Evolutionary conservation across 2,888 invertebrate genomes (phyloP), one percentile per base, ranked within the genome.

Genomic region (Conchocele bisecta): DNA sequence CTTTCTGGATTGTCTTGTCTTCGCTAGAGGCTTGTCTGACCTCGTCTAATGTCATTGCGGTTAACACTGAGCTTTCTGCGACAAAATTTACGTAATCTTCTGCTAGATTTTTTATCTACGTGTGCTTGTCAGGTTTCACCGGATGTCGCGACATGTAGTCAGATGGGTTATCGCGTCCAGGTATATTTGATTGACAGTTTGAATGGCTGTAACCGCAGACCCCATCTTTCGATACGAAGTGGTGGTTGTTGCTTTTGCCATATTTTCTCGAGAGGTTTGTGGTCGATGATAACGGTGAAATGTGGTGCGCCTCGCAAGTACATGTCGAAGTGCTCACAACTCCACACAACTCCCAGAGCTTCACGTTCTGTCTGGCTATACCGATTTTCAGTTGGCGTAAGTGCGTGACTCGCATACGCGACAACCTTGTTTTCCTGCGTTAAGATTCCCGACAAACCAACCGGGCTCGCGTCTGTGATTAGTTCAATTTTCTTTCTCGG

Each of bases 261-360:
- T 39, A 75, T 75, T 2, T n/a, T 61, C 22, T 53, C 58, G n/a
- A 84, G 39, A 11, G 81, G 80, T 41, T 80, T 76, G 68, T 84
- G 83, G 50, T 82, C 81, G 15, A n/a, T n/a, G n/a, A n/a, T n/a
- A n/a, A n/a, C n/a, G n/a, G n/a, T n/a, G n/a, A n/a, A n/a, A n/a
- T n/a, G n/a, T n/a, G n/a, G n/a, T n/a, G n/a, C n/a, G n/a, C n/a
- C n/a, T n/a, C n/a, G n/a, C n/a, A n/a, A n/a, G n/a, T n/a, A 42
- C 6, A 13, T 13, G 5, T 46, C 28, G 17, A 46, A 46, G 15
- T 46, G 46, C 28, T 46, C 46, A 28, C 50, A 50, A n/a, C 20
- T 58, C 84, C 82, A 86, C 9, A 82, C 80, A 4, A 85, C 67
- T 7, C 78, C 84, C n/a, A 85, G 63, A 35, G 77, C 59, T 44